phyloP scores from a whole-genome alignment of 2,888 invertebrate species.

The Ophion ventricosus region DNA sequence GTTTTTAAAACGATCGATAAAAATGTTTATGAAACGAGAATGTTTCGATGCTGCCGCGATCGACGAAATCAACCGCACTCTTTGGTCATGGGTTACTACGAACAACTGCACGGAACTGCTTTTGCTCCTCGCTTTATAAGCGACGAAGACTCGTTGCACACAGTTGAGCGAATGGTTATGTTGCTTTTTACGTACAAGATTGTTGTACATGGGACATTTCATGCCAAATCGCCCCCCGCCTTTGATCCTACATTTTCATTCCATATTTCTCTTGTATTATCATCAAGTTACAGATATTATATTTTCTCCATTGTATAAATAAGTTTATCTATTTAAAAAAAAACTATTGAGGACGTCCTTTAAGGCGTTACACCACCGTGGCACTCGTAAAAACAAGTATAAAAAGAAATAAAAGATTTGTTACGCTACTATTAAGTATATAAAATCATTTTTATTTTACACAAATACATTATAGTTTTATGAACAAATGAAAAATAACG shows the following conservation, averaged over 20 bases:
- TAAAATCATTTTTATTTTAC: too few relatives aligned
- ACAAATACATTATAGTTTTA: too few relatives aligned
- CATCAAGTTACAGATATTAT: background rate
- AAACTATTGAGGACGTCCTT: too few relatives aligned
- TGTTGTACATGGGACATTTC: constrained; percentile 4
- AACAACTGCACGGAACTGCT: constrained; percentile 62
- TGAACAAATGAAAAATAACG: too few relatives aligned
- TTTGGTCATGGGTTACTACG: constrained; percentile 51
- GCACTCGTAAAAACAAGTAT: too few relatives aligned
- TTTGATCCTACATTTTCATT: background rate
- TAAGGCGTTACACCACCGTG: too few relatives aligned
- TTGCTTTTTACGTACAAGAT: constrained; percentile 29
- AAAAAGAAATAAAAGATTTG: too few relatives aligned
- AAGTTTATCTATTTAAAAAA: background rate
- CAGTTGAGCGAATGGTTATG: constrained; percentile 30
- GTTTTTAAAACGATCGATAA: background rate
- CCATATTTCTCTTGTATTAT: background rate
- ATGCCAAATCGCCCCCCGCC: background rate
- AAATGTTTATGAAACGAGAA: background rate
- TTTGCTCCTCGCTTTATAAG: constrained; percentile 65
- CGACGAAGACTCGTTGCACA: constrained; percentile 44
- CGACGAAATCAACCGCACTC: constrained; percentile 26
- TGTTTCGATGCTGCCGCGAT: background rate
- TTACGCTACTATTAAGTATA: too few relatives aligned
- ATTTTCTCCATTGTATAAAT: background rate